These are phyloP conservation scores for Neodon shergylaensis DNA, from an alignment of 2,113 vertebrate species.

Conservation along the genomic window DNA sequence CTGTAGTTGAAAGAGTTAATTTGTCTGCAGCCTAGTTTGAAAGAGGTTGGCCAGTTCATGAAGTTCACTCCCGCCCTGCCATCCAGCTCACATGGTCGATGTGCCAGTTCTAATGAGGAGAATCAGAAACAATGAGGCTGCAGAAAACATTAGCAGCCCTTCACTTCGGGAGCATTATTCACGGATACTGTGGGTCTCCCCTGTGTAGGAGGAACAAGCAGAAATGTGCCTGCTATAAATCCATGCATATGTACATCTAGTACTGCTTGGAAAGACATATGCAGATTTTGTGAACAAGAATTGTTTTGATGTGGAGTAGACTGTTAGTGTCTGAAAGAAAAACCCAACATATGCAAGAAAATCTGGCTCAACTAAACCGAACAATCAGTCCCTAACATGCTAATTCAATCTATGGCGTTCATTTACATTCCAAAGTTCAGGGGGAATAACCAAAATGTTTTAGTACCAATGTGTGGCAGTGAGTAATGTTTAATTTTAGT, in stretches of 20 bases:
- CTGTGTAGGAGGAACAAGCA: background rate
- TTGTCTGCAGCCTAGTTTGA: conserved; percentile 19
- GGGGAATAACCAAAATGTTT: conserved; percentile 59
- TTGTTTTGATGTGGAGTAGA: background rate
- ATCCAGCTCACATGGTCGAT: conserved; percentile 18
- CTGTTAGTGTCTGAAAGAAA: background rate
- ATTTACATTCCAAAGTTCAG: conserved; percentile 53
- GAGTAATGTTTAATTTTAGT: conserved; percentile 66
- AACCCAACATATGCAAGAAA: conserved; percentile 18
- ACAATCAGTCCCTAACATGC: conserved; percentile 34
- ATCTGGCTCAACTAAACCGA: background rate
- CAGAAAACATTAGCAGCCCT: conserved; percentile 38
- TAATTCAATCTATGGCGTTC: conserved; percentile 22
- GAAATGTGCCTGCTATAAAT: background rate
- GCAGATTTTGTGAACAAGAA: background rate
- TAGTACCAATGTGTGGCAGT: conserved; percentile 35
- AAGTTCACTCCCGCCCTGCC: conserved; percentile 33
- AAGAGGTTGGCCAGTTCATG: conserved; percentile 39
- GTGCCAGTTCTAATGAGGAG: conserved; percentile 61
- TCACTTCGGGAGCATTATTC: conserved; percentile 44
- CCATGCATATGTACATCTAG: background rate
- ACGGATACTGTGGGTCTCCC: background rate
- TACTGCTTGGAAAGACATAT: background rate
- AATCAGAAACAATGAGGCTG: conserved; percentile 51
- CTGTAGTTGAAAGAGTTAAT: conserved; percentile 48